Evolutionary conservation across 30 jellyfish, hydroid and myxozoan species (phyloP).

Genomic region (Turritopsis dohrnii): DNA sequence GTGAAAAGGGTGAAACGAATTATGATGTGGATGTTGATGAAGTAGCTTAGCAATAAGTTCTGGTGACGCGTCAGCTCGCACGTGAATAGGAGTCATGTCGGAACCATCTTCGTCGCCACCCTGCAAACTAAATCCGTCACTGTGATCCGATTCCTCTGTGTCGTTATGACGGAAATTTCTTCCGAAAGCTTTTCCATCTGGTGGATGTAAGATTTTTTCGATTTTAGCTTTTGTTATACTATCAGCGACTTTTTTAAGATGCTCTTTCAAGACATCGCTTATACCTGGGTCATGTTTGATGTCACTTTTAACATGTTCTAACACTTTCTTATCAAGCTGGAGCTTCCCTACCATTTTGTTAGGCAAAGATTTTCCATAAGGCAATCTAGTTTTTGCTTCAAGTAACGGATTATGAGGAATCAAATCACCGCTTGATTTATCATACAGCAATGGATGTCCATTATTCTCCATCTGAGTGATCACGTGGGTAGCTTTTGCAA

Average conservation of each 20-base stretch:
- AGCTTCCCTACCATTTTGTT: neutral
- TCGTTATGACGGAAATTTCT: constrained; percentile 11
- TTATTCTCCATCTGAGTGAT: constrained; percentile 7
- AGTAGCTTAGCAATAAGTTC: constrained; percentile 7
- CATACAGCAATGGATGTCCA: constrained; percentile 10
- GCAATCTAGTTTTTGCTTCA: neutral
- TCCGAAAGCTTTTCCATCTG: neutral
- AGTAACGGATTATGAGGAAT: constrained; percentile 1
- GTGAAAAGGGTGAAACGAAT: too few relatives aligned
- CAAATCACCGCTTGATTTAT: neutral
- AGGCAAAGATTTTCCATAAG: neutral
- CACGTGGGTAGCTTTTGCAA: neutral
- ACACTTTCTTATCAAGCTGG: neutral
- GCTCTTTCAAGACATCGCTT: neutral
- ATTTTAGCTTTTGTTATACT: constrained; percentile 3
- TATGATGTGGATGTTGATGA: neutral
- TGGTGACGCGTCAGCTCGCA: neutral
- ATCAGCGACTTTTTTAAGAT: constrained; percentile 3
- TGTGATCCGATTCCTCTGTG: neutral
- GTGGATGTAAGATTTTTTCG: neutral
- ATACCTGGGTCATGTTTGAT: constrained; percentile 13
- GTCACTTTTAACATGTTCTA: neutral
- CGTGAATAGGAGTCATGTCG: neutral
- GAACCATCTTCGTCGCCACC: neutral
- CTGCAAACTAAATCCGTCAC: neutral